Base-by-base conservation (phyloP, 2,113 vertebrate species). In the Porphyrio hochstetteri region DNA sequence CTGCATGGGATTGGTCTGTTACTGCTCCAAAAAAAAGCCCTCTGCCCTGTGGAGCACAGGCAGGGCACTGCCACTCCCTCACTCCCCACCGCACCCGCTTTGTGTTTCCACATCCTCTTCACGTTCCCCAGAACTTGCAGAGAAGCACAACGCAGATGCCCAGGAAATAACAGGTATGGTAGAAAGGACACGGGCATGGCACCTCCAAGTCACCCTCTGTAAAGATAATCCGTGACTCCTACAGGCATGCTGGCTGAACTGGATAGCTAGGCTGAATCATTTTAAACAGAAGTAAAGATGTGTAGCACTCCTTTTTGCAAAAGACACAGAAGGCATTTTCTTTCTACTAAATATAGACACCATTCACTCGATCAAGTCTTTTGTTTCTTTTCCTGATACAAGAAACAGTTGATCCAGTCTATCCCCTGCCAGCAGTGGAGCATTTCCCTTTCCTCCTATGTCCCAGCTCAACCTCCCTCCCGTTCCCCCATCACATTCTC, bases 291-390 rank as follows among this genome's bases (percentile, higher is more conserved):
- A 71, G 64, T 44, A 52, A 81, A 88, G 42, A 68, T 20, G 17
- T 23, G 27, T 65, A 72, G 55, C 23, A 4, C 38, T 78, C 28
- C 18, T 71, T 83, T 42, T 67, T 24, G 23, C 42, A 86, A 72
- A 91, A 93, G 60, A 82, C 23, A 29, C 31, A 60, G 29, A 93
- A 86, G 27, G 53, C 7, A 85, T 89, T 75, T 87, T 60, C 52
- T 84, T 79, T 53, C 74, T 60, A 40, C 55, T 70, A 79, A 87
- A 95, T 85, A 84, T 33, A 93, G 61, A 61, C 29, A 64, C 63
- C 10, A 76, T 93, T 78, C 50, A 76, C 20, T 72, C 56, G 33
- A 46, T 16, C 11, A 74, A 50, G 23, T 70, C 64, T 86, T 92
- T 93, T 94, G 10, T 76, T 53, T 75, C 67, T 72, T 40, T 88